Conservation (phyloP, 2,113 vertebrate genomes). For the Nanorana parkeri region DNA sequence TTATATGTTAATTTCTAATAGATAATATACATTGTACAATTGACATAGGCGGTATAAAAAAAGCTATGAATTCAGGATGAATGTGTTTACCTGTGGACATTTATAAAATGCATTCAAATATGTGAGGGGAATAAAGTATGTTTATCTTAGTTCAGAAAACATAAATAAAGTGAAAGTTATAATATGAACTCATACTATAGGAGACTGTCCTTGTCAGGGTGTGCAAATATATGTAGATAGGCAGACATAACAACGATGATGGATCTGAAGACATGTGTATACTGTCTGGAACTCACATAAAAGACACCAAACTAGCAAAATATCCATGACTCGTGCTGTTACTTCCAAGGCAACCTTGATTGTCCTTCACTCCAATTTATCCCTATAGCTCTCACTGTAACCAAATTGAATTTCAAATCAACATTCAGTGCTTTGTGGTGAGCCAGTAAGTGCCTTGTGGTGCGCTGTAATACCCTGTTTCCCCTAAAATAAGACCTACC, state of each 20-base stretch:
- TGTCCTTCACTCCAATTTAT: no score
- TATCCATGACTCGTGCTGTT: not conserved
- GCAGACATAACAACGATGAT: conserved; percentile 39
- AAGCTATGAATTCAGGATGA: not conserved
- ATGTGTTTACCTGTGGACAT: conserved; percentile 17
- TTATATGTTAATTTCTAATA: not conserved
- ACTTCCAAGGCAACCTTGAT: no score
- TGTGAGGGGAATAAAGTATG: not conserved
- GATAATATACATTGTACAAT: not conserved
- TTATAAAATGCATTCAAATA: not conserved
- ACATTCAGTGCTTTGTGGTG: no score
- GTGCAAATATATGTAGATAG: conserved; percentile 30
- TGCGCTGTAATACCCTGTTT: no score
- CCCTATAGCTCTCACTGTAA: no score
- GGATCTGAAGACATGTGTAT: conserved; percentile 35
- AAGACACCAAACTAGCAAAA: not conserved
- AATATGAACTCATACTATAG: conserved; percentile 6
- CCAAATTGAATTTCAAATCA: no score
- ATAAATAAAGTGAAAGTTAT: conserved; percentile 13
- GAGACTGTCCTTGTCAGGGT: not conserved
- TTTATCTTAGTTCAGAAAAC: conserved; percentile 9
- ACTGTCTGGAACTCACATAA: conserved; percentile 20
- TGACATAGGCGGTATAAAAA: not conserved
- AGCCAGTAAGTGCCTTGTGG: no score
- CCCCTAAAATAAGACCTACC: no score